phyloP scores from a whole-genome alignment of 2,797 vertebrate species.

The Enteromius argenteus region DNA sequence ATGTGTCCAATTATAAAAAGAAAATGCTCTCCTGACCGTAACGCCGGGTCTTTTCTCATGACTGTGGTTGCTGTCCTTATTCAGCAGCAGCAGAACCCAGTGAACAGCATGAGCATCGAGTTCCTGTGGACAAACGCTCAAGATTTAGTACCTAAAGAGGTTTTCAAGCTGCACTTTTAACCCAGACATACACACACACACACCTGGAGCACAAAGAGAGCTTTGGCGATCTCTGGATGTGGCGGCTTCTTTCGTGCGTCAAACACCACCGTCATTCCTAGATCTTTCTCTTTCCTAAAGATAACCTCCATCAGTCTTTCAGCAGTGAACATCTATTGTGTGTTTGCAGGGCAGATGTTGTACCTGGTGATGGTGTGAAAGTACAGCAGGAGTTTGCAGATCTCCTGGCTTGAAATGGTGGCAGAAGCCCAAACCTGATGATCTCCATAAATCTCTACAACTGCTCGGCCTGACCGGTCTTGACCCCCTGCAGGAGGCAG shows the following conservation, averaged over 20 bases:
- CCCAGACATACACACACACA: constrained; percentile 9
- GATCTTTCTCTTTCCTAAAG: constrained; percentile 82
- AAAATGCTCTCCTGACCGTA: constrained; percentile 78
- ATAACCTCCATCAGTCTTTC: background rate
- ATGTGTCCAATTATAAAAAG: background rate
- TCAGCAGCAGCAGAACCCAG: constrained; percentile 81
- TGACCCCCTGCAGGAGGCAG: constrained; percentile 79
- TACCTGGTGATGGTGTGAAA: constrained; percentile 88
- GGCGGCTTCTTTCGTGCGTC: constrained; percentile 84
- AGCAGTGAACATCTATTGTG: background rate
- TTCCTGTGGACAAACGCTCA: constrained; percentile 68
- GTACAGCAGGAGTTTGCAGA: constrained; percentile 83
- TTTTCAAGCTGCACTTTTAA: background rate
- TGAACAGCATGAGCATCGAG: constrained; percentile 72
- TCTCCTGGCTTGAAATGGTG: constrained; percentile 77
- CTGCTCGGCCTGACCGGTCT: constrained; percentile 83
- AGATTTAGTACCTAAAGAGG: background rate
- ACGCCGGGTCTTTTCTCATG: constrained; percentile 79
- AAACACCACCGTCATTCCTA: constrained; percentile 82
- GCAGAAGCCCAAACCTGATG: constrained; percentile 80
- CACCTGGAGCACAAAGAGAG: constrained; percentile 81
- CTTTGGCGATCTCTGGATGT: constrained; percentile 76
- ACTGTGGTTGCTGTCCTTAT: constrained; percentile 78
- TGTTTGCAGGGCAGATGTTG: background rate
- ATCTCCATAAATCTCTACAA: constrained; percentile 86